Conservation (phyloP, 1,140 invertebrate genomes). For the Dinothrombium tinctorium region DNA sequence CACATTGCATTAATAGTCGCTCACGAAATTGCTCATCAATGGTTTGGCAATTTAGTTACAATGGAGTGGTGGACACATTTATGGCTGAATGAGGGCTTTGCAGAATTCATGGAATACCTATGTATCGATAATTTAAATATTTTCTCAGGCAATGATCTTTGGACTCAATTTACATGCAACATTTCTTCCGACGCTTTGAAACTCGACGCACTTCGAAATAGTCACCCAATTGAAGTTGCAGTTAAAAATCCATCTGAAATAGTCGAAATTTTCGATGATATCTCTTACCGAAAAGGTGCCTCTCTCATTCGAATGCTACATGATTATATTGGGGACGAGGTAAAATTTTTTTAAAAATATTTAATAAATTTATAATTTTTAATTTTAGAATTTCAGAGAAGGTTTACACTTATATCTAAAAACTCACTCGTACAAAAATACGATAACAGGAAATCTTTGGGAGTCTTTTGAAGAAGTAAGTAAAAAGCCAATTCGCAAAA, state of each 20-base stretch:
- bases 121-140: slow-evolving; percentile 40
- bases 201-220: slow-evolving; percentile 50
- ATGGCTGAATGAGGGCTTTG: slow-evolving; percentile 70
- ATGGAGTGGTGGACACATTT: slow-evolving; percentile 65
- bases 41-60: slow-evolving; percentile 55
- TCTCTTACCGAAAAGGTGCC: slow-evolving; percentile 27
- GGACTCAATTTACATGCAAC: slow-evolving; percentile 6
- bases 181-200: slow-evolving; percentile 10
- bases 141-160: slow-evolving; percentile 52
- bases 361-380: background rate
- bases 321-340: slow-evolving; percentile 13
- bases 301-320: slow-evolving; percentile 21
- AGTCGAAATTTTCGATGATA: slow-evolving; percentile 25
- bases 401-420: slow-evolving; percentile 84
- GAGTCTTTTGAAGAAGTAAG: slow-evolving; percentile 62
- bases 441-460: slow-evolving; percentile 88
- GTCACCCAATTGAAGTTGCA: slow-evolving; percentile 58
- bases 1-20: slow-evolving; percentile 45
- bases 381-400: slow-evolving; percentile 43
- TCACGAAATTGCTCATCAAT: slow-evolving; percentile 56
- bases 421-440: slow-evolving; percentile 66
- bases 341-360: background rate
- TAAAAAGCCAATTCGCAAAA: slow-evolving; percentile 56
- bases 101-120: slow-evolving; percentile 58
- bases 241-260: slow-evolving; percentile 23